Conservation (phyloP, 2,113 vertebrate species). For the Cephalophus harveyi region DNA sequence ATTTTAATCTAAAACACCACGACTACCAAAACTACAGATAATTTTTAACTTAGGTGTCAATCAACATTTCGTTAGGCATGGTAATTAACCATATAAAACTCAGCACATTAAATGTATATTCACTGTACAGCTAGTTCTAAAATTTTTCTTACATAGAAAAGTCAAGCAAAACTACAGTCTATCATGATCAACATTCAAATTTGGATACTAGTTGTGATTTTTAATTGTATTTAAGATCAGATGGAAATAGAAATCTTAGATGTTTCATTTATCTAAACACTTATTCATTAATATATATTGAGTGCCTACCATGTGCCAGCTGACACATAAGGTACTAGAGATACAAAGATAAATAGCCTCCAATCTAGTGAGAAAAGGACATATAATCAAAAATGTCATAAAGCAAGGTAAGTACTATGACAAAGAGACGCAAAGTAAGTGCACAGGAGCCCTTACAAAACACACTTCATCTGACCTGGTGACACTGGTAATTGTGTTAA, state of each 20-base stretch:
- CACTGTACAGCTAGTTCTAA: neutral
- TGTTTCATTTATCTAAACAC: neutral
- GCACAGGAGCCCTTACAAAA: neutral
- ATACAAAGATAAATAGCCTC: neutral
- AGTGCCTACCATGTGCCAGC: neutral
- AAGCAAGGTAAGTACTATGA: neutral
- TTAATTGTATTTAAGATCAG: neutral
- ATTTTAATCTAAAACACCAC: neutral
- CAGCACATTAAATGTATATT: neutral
- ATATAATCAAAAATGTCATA: neutral
- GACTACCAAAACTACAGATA: neutral
- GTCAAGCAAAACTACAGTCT: neutral
- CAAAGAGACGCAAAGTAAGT: neutral
- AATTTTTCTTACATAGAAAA: neutral
- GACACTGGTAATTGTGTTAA: neutral
- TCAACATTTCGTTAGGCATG: neutral
- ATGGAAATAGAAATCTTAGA: neutral
- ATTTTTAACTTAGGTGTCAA: neutral
- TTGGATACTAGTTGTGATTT: neutral
- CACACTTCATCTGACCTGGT: neutral
- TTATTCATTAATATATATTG: neutral
- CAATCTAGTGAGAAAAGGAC: neutral
- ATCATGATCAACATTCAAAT: neutral
- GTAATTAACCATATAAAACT: neutral
- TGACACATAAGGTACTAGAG: neutral